A percentile compares a stretch with the other conserved stretches of the same genome.
phyloP scores from a whole-genome alignment of 2,113 vertebrate genomes.

The Benitochromis conjunctus region DNA sequence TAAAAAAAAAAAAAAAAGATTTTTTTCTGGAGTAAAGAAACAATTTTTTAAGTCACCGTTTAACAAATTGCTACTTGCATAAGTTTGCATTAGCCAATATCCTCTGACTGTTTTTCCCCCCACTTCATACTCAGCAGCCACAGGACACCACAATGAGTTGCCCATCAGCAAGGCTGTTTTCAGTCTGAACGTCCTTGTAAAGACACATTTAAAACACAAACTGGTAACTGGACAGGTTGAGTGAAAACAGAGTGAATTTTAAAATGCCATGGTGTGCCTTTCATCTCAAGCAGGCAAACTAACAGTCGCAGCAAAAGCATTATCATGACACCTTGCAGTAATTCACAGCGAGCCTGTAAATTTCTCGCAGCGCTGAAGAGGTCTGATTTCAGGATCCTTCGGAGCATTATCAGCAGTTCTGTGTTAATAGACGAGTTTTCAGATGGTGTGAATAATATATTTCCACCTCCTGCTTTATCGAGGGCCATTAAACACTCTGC shows the following conservation, averaged over 20 bases:
- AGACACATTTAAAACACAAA: neutral
- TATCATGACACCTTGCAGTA: conserved; percentile 10
- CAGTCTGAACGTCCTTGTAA: neutral
- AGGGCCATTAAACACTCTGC: conserved; percentile 32
- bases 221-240: neutral
- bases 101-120: neutral
- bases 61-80: neutral
- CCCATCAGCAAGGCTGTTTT: neutral
- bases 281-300: neutral
- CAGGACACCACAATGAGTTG: neutral
- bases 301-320: neutral
- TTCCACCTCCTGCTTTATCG: conserved; percentile 38
- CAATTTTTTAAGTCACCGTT: rapidly evolving
- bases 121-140: neutral
- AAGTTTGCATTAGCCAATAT: neutral
- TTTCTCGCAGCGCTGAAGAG: neutral
- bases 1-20: neutral
- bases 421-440: conserved; percentile 21
- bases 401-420: conserved; percentile 30
- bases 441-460: conserved; percentile 43
- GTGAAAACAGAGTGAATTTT: neutral
- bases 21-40: rapidly evolving
- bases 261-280: neutral
- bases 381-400: neutral
- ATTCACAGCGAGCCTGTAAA: conserved; percentile 8